Evolutionary conservation across 2,888 invertebrate genomes (phyloP), one percentile per base, ranked within the genome.

Genomic region (Andrena hattorfiana): DNA sequence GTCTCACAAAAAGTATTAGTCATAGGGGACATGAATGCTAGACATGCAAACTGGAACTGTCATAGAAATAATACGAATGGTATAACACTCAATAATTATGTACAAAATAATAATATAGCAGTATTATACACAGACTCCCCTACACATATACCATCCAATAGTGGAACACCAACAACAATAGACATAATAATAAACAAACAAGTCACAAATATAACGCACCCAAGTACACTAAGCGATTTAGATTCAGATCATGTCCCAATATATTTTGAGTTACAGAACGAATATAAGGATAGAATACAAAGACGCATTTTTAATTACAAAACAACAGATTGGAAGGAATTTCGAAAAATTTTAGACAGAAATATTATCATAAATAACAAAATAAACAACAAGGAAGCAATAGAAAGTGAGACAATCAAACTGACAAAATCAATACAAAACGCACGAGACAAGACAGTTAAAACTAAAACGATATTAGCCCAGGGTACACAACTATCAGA

Each of bases 101-200:
- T n/a, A n/a, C n/a, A n/a, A n/a, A n/a, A n/a, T n/a, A 28, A 28
- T 28, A 28, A 28, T 28, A 28, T 28, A 28, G 28, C 28, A 28
- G 28, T 28, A 28, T 28, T 28, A 3, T 28, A 28, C 2, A 28
- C 28, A 28, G 28, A 28, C 4, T 2, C 2, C 4, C 28, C 28
- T 2, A 28, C 62, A 71, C 7, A 49, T 1, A 32, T 20, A 1
- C 6, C 8, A n/a, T 7, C 51, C 23, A 28, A 62, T 8, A 30
- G 28, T 10, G n/a, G 16, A 3, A 87, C 83, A 2, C 87, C 88
- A 0, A 85, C 81, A 54, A 86, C 85, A 56, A 86, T 89, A 73
- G 89, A 90, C 54, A 80, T 90, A 71, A 83, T 79, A 23, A 35
- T 89, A 30, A 86, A 80, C 23, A 90, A 89, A 85, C 88, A 89